These are phyloP conservation scores for Vulpes vulpes DNA, from an alignment of 2,113 vertebrate genomes.

Conservation along the genomic window DNA sequence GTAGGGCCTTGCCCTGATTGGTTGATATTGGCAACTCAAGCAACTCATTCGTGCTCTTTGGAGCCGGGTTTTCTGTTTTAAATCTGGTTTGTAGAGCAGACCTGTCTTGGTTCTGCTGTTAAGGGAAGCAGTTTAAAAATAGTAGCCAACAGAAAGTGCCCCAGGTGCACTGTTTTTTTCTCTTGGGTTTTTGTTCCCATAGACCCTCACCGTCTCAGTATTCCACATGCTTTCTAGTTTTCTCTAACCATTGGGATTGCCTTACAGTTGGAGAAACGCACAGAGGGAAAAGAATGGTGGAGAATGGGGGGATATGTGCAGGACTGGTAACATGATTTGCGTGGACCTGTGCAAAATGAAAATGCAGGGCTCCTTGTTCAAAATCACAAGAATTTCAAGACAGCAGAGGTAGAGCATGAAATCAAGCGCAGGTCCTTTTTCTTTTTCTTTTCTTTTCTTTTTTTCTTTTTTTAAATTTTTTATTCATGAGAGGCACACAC, in stretches of 20 bases:
- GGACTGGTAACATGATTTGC: not conserved
- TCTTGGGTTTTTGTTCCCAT: not conserved
- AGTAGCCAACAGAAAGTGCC: not conserved
- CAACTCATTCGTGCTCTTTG: not conserved
- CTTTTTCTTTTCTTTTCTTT: no score
- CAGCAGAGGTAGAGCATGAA: not conserved
- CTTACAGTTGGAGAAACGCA: not conserved
- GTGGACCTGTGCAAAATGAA: not conserved
- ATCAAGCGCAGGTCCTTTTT: not conserved
- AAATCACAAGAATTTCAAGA: not conserved
- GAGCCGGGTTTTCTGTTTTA: not conserved
- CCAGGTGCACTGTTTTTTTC: not conserved
- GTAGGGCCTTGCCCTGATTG: not conserved
- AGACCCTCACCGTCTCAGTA: not conserved
- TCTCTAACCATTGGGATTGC: not conserved
- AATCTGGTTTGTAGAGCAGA: not conserved
- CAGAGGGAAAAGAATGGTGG: not conserved
- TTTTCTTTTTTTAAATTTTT: no score
- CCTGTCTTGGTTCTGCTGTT: not conserved
- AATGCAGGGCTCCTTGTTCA: not conserved
- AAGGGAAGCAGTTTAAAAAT: not conserved
- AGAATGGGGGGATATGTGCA: not conserved
- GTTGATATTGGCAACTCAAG: not conserved
- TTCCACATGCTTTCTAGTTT: not conserved
- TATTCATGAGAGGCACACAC: no score